Evolutionary conservation across 2,113 vertebrate genomes (phyloP).

Genomic region (Sarotherodon lohbergeri): DNA sequence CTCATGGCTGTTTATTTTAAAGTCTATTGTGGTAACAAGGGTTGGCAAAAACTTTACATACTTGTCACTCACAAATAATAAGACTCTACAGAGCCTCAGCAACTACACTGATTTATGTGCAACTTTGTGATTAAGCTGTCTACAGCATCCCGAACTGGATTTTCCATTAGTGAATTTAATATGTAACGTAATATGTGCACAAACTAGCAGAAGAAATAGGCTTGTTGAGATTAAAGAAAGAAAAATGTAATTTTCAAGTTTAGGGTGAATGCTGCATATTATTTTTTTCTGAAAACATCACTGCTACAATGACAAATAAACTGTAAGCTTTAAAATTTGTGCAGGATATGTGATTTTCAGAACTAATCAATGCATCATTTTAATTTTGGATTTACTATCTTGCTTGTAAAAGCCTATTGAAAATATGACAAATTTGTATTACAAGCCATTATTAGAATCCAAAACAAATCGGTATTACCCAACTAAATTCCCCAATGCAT

Average conservation of each 20-base stretch:
- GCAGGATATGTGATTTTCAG: not conserved
- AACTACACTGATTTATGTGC: not conserved
- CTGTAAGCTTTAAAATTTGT: not conserved
- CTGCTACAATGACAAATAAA: not conserved
- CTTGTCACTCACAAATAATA: slow-evolving; percentile 23
- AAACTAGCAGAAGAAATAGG: not conserved
- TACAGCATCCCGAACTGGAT: not conserved
- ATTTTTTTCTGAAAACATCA: not conserved
- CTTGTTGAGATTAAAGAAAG: not conserved
- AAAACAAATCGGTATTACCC: not conserved
- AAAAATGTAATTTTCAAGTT: not conserved
- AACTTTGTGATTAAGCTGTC: slow-evolving; percentile 22
- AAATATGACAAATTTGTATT: not conserved
- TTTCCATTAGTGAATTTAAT: slow-evolving; percentile 20
- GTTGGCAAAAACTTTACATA: slow-evolving; percentile 42
- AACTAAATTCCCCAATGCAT: not conserved
- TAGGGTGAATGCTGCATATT: not conserved
- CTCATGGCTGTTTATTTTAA: slow-evolving; percentile 48
- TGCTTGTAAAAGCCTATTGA: not conserved
- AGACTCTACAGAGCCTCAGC: not conserved
- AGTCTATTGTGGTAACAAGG: slow-evolving; percentile 18
- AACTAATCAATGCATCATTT: not conserved
- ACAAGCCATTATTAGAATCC: not conserved
- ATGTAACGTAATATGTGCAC: not conserved
- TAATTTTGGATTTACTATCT: not conserved